Evolutionary conservation across 2,888 invertebrate species (phyloP), one percentile per base, ranked within the genome.

Genomic region (Melikaiella ostensackeni): DNA sequence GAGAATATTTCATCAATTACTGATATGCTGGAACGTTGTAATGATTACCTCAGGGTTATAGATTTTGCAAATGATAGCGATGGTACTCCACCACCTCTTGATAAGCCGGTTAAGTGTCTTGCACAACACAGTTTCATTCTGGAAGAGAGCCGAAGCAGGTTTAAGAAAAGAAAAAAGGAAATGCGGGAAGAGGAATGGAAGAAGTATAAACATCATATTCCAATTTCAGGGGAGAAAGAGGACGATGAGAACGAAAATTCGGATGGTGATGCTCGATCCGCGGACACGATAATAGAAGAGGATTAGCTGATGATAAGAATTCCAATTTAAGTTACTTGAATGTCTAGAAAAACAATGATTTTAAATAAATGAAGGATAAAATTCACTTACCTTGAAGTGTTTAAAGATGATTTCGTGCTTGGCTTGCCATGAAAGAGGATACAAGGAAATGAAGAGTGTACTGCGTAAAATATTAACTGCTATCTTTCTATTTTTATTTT

Each of bases 31-130:
- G 75, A 79, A 16, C 74, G 63, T 7, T 83, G 86, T 16, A 81
- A 86, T 50, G 83, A 85, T 73, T 89, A 88, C 83, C 88, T 89
- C 1, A 83, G 76, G 63, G 79, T 82, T 0, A 74, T 89, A 4
- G 88, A 89, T 74, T 88, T 89, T 16, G 77, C 75, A 13, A 80
- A 78, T n/a, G 79, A 77, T 38, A 76, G 64, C 74, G 61, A 57
- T 6, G 62, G 66, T 1, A 42, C 42, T 42, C 6, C 6, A 16
- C 30, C 74, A 13, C 21, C 80, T 55, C 27, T 75, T 50, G 50
- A 75, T 1, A 78, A 73, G 19, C 84, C 85, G 1, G 73, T 88
- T 19, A 86, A 84, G 9, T 87, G 85, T 27, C 0, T 76, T 1
- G 79, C 75, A 1, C 64, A 79, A 2, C 75, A 80, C 27, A 84